Percentiles rank a stretch among this genome's conserved stretches.
These are phyloP conservation scores for Poeciliopsis gracilis DNA, from an alignment of 2,797 vertebrate genomes.

Conservation along the genomic window DNA sequence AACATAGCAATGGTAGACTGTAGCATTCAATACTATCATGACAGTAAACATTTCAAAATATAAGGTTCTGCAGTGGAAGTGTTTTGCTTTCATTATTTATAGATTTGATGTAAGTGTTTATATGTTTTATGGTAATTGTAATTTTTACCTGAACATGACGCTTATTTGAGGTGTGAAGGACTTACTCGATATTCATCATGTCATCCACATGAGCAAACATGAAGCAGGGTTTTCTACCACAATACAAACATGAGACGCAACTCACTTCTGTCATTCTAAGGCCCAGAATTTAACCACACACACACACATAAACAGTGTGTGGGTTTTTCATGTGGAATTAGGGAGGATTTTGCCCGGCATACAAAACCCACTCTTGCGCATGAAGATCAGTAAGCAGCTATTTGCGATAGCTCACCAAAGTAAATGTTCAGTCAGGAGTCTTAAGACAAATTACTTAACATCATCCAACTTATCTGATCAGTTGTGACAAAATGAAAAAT, in stretches of 20 bases:
- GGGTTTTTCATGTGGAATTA: background rate
- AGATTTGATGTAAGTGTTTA: conserved; percentile 2
- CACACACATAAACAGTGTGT: background rate
- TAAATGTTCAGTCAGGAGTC: conserved; percentile 9
- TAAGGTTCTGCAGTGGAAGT: background rate
- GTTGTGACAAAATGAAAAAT: conserved; percentile 12
- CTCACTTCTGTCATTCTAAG: background rate
- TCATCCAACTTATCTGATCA: conserved; percentile 17
- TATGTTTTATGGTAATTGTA: background rate
- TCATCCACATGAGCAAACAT: background rate
- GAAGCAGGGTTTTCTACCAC: background rate
- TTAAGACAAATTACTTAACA: conserved; percentile 19
- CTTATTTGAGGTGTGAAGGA: conserved; percentile 23
- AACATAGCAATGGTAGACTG: background rate
- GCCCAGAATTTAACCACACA: background rate
- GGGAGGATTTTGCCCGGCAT: background rate
- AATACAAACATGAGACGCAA: background rate
- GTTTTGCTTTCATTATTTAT: background rate
- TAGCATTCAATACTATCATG: background rate
- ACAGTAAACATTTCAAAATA: background rate
- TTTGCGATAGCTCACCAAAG: conserved; percentile 51
- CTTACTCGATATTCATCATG: conserved; percentile 27
- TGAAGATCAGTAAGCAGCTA: conserved; percentile 32
- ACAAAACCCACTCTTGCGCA: background rate
- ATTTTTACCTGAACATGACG: conserved; percentile 12